These are phyloP conservation scores for Euborellia annulipes DNA, from an alignment of 1,140 invertebrate genomes.

Conservation along the genomic window DNA sequence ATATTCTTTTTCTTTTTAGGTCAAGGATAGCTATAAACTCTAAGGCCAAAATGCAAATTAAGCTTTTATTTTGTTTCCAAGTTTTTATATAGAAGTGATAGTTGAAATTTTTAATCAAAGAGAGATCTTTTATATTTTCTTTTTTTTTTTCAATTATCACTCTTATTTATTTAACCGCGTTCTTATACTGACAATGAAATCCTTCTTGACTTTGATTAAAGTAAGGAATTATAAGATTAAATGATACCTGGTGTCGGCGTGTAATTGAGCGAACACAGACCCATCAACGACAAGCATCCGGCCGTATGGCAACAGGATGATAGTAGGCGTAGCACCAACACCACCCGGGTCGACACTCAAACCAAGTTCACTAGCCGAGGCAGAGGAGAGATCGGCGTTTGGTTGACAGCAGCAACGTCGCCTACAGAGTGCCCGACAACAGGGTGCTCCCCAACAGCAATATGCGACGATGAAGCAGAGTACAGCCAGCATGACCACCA, in stretches of 20 bases:
- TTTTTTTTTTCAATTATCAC: too few relatives aligned
- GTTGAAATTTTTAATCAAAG: too few relatives aligned
- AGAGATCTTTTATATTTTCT: too few relatives aligned
- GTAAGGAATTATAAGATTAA: too few relatives aligned
- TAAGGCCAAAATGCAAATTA: too few relatives aligned
- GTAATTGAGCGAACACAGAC: conserved; percentile 32
- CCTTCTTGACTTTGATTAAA: too few relatives aligned
- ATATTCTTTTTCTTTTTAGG: too few relatives aligned
- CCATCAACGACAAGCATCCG: conserved; percentile 39
- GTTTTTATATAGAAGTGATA: too few relatives aligned
- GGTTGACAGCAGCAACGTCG: conserved; percentile 28
- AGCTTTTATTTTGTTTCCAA: too few relatives aligned
- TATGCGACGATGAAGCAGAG: conserved; percentile 39
- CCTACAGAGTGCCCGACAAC: conserved; percentile 32
- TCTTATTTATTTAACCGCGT: too few relatives aligned
- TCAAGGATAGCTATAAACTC: too few relatives aligned
- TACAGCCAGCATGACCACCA: conserved; percentile 39
- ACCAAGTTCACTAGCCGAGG: conserved; percentile 18
- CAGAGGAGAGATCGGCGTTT: conserved; percentile 18
- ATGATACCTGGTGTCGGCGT: conserved; percentile 23
- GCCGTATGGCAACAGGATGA: conserved; percentile 38
- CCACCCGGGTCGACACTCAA: conserved; percentile 21
- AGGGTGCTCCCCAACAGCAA: conserved; percentile 41
- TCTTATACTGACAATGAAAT: too few relatives aligned
- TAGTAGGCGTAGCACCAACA: conserved; percentile 29